These are phyloP conservation scores for Andrena dorsata DNA, from an alignment of 2,888 invertebrate genomes.

Conservation along the genomic window DNA sequence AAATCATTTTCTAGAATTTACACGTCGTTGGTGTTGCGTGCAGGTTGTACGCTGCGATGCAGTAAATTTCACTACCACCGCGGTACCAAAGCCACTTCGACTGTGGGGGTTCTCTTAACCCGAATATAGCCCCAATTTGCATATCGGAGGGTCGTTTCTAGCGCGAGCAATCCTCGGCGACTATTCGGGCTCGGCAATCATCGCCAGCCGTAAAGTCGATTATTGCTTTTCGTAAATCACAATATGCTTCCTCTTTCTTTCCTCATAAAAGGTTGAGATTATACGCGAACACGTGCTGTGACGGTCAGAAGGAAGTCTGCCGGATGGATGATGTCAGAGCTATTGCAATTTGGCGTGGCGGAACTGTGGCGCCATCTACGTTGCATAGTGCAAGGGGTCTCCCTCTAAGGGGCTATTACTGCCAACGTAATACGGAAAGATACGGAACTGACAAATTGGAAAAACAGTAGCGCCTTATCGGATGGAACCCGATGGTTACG, in stretches of 20 bases:
- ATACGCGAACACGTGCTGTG: too few relatives aligned
- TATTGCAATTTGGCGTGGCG: too few relatives aligned
- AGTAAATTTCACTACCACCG: slow-evolving; percentile 58
- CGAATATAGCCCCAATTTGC: slow-evolving; percentile 66
- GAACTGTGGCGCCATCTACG: too few relatives aligned
- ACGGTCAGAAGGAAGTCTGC: too few relatives aligned
- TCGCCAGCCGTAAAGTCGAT: slow-evolving; percentile 45
- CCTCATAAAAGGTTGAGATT: neutral
- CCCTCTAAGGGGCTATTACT: neutral
- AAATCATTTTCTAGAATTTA: slow-evolving; percentile 53
- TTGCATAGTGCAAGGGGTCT: too few relatives aligned
- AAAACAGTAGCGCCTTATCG: slow-evolving; percentile 45
- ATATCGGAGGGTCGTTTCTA: slow-evolving; percentile 53
- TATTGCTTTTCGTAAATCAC: slow-evolving; percentile 36
- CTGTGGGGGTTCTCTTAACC: slow-evolving; percentile 64
- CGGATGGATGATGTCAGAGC: too few relatives aligned
- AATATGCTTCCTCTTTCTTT: neutral
- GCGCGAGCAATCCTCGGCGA: slow-evolving; percentile 40
- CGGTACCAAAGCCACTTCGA: slow-evolving; percentile 39
- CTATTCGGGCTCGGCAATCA: slow-evolving; percentile 36
- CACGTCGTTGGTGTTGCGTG: slow-evolving; percentile 27
- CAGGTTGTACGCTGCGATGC: slow-evolving; percentile 22
- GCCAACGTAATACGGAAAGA: neutral
- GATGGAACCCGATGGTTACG: slow-evolving; percentile 45
- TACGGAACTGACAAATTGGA: slow-evolving; percentile 5